These are phyloP conservation scores for Heteropelma amictum DNA, from an alignment of 2,888 invertebrate genomes.

Conservation along the genomic window DNA sequence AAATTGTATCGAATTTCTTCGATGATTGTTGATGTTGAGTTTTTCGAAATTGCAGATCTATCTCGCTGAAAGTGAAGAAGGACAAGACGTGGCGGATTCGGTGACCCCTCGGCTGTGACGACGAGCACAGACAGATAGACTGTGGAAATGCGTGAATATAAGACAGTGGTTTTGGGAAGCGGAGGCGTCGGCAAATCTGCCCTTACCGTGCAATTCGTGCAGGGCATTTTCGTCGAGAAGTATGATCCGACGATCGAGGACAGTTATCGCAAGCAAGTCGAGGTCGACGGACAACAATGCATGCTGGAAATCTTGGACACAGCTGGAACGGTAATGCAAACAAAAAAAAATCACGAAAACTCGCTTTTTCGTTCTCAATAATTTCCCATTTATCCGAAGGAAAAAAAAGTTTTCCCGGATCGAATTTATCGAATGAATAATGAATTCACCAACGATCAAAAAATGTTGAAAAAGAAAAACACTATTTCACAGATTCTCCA, in stretches of 20 bases:
- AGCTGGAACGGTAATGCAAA: conserved; percentile 94
- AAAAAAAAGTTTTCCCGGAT: too few relatives aligned
- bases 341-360: background rate
- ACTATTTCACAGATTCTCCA: too few relatives aligned
- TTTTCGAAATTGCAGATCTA: conserved; percentile 72
- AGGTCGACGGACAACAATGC: conserved; percentile 99
- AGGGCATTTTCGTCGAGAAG: conserved; percentile 99
- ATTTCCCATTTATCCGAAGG: background rate
- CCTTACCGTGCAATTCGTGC: conserved; percentile 97
- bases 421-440: too few relatives aligned
- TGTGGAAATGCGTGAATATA: conserved; percentile 97
- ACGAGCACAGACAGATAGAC: conserved; percentile 65
- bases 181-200: conserved; percentile 99
- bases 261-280: conserved; percentile 99
- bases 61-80: conserved; percentile 67
- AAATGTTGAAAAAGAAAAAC: too few relatives aligned
- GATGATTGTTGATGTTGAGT: too few relatives aligned
- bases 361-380: background rate
- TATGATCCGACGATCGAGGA: conserved; percentile 99
- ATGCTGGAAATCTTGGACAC: conserved; percentile 99
- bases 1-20: too few relatives aligned
- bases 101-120: conserved; percentile 74
- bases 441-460: too few relatives aligned
- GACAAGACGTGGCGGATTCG: conserved; percentile 76
- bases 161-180: conserved; percentile 99